A percentile compares a stretch with the other conserved stretches of the same genome.
Evolutionary conservation across 2,888 invertebrate genomes (phyloP).

Genomic region (Mesorhabditis spiculigera): DNA sequence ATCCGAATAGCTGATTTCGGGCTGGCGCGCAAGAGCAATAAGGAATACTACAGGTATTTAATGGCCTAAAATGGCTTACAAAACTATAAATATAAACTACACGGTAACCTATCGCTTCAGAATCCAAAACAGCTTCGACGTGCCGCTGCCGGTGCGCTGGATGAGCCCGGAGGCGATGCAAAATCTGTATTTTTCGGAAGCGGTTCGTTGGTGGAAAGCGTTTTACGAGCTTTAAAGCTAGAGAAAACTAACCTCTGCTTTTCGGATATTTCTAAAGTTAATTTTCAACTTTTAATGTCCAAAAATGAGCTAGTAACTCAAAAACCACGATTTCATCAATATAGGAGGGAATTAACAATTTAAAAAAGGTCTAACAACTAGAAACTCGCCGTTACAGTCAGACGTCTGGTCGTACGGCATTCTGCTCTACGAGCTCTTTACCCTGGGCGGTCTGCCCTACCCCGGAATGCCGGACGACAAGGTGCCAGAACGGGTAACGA

Average conservation of each 20-base stretch:
- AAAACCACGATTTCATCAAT: too few relatives aligned
- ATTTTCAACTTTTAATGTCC: too few relatives aligned
- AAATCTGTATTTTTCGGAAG: constrained; percentile 73
- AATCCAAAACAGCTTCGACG: constrained; percentile 63
- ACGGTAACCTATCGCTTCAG: neutral
- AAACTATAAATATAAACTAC: too few relatives aligned
- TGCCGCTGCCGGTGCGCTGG: constrained; percentile 92
- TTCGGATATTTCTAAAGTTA: too few relatives aligned
- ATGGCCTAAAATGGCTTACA: too few relatives aligned
- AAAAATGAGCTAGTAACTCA: too few relatives aligned
- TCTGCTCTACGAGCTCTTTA: constrained; percentile 67
- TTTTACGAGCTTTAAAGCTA: too few relatives aligned
- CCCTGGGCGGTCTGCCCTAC: constrained; percentile 69
- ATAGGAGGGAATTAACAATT: too few relatives aligned
- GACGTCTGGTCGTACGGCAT: constrained; percentile 64
- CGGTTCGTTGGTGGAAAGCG: too few relatives aligned
- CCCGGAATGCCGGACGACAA: constrained; percentile 58
- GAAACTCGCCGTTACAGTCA: constrained; percentile 15
- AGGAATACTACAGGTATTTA: constrained; percentile 30
- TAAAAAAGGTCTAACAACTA: too few relatives aligned
- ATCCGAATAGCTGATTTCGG: constrained; percentile 97
- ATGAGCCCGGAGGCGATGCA: constrained; percentile 96
- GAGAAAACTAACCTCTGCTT: too few relatives aligned
- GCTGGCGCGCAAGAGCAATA: constrained; percentile 78
- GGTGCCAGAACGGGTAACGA: constrained; percentile 64